Evolutionary conservation across 2,113 vertebrate species (phyloP).

Genomic region (rat (Rattus norvegicus)): DNA sequence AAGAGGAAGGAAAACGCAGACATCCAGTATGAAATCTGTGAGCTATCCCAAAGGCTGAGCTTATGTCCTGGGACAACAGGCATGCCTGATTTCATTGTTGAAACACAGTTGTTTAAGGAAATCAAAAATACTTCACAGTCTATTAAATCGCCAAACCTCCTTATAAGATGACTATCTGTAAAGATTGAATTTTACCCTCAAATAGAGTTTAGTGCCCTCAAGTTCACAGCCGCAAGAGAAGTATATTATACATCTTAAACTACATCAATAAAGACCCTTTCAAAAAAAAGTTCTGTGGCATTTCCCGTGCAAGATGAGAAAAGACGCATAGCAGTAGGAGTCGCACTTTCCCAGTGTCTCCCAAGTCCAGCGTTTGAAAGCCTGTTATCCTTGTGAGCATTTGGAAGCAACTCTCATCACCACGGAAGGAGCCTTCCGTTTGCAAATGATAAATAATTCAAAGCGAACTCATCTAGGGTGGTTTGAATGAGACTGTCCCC

Average conservation of each 20-base stretch:
- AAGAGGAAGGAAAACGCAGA: not conserved
- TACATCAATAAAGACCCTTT: not conserved
- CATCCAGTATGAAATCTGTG: not conserved
- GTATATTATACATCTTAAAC: not conserved
- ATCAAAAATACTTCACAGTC: not conserved
- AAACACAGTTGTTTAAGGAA: not conserved
- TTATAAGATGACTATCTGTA: slow-evolving; percentile 33
- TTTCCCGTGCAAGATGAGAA: not conserved
- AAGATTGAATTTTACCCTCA: slow-evolving; percentile 49
- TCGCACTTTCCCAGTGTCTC: not conserved
- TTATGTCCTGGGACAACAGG: not conserved
- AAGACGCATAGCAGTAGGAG: not conserved
- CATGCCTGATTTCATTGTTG: slow-evolving; percentile 22
- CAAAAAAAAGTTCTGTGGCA: not conserved
- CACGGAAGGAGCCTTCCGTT: not conserved
- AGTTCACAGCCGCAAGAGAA: not conserved
- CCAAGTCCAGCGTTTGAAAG: not conserved
- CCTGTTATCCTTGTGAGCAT: not conserved
- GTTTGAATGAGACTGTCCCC: not conserved
- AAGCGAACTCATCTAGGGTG: not conserved
- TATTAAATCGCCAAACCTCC: slow-evolving; percentile 29
- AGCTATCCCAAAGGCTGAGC: not conserved
- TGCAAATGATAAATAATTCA: not conserved
- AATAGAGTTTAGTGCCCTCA: slow-evolving; percentile 1
- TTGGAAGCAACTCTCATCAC: not conserved